Conservation (phyloP, 2,888 invertebrate genomes). For the Limenitis camilla region DNA sequence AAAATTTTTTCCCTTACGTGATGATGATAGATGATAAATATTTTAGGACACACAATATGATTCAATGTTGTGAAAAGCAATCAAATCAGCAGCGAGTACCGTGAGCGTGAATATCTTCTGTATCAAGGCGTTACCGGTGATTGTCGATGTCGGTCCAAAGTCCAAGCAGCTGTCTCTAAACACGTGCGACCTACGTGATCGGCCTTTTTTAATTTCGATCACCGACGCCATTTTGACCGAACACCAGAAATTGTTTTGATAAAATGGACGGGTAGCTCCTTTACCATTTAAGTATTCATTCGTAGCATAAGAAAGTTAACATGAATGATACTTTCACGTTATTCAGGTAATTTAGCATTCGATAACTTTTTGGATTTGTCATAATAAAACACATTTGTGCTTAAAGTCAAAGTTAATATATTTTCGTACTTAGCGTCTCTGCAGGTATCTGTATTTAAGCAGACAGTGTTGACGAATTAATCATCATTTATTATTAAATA, state of each 20-base stretch:
- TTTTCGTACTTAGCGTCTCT: too few species aligned
- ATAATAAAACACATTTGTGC: too few species aligned
- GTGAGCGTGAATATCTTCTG: slow-evolving; percentile 30
- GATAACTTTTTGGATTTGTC: too few species aligned
- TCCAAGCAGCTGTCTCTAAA: slow-evolving; percentile 61
- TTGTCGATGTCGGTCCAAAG: slow-evolving; percentile 67
- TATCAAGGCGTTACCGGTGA: slow-evolving; percentile 47
- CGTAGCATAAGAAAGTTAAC: too few species aligned
- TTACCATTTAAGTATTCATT: too few species aligned
- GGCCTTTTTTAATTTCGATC: slow-evolving; percentile 26
- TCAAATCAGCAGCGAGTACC: slow-evolving; percentile 9
- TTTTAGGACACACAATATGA: not conserved
- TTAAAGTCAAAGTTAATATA: too few species aligned
- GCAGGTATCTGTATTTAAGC: too few species aligned
- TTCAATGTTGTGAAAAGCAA: slow-evolving; percentile 4
- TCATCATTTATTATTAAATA: not conserved
- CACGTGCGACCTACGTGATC: slow-evolving; percentile 60
- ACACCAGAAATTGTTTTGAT: not conserved
- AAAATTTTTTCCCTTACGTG: not conserved
- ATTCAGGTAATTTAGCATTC: too few species aligned
- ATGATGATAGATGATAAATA: slow-evolving; percentile 1
- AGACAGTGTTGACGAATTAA: not conserved
- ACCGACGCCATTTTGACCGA: slow-evolving; percentile 9
- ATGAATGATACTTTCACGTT: too few species aligned
- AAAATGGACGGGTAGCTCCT: not conserved